Base-by-base conservation (phyloP, 2,797 vertebrate species). In the Iguana delicatissima region DNA sequence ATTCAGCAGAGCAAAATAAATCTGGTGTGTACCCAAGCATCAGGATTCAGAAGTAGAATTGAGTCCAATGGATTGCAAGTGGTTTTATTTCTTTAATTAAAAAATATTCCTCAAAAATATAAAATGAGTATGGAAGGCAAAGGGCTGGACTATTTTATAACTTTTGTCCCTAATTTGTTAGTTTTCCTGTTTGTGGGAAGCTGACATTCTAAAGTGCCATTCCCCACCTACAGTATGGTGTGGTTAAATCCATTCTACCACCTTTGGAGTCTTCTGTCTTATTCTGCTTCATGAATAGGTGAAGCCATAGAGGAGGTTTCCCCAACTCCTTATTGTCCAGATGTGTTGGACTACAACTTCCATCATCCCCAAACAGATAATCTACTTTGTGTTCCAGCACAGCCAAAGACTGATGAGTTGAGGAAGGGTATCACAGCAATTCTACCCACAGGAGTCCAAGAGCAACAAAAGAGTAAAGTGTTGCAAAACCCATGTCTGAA, bases 401-500 rank as follows among this genome's bases (percentile, higher is more conserved):
- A 55, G 18, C 29, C 32, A 42, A 8, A 76, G 80, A 46, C 20
- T 0, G 4, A 13, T 18, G 20, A 29, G 79, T 57, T 57, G 46
- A 55, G 29, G 42, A 29, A 50, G 29, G 64, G 32, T 85, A 50
- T 35, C 35, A 26, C 69, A 87, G 89, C 90, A 81, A 84, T 87
- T 92, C 87, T 74, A 84, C 86, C 62, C 88, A 42, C 38, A 46
- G 77, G 81, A 90, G 83, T 77, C 89, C 84, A 64, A 76, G 82
- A 89, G 92, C 84, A 50, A 85, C 94, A 86, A 9, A 62, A 26
- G 8, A n/a, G 38, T 59, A 67, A 29, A 94, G 55, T 18, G 89
- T 86, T 73, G 29, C 64, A 86, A 73, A 35, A 85, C 83, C 92
- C 82, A 81, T 90, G 93, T 87, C 92, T 1, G 0, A 92, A 90